These are phyloP conservation scores for Australoheros facetus DNA, from an alignment of 2,797 vertebrate genomes.

Conservation along the genomic window DNA sequence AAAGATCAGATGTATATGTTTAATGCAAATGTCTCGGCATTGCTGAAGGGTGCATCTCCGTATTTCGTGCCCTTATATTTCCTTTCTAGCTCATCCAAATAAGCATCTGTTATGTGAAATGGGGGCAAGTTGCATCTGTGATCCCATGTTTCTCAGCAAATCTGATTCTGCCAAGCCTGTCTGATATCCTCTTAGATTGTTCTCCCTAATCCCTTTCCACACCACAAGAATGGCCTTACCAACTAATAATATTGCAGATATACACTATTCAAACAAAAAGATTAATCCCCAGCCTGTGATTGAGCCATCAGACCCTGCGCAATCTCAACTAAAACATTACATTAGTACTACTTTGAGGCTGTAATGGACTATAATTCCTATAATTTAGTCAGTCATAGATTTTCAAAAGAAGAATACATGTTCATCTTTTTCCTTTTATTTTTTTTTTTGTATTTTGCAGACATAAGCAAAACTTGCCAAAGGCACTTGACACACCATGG, in stretches of 20 bases:
- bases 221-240: constrained; percentile 36
- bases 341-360: background rate
- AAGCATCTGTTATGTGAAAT: constrained; percentile 56
- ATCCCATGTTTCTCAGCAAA: constrained; percentile 57
- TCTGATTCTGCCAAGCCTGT: constrained; percentile 51
- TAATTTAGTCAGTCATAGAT: background rate
- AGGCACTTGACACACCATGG: constrained; percentile 33
- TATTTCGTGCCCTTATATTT: constrained; percentile 20
- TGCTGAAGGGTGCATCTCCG: constrained; percentile 7
- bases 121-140: constrained; percentile 58
- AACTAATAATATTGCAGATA: constrained; percentile 43
- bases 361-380: background rate
- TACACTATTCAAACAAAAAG: constrained; percentile 62
- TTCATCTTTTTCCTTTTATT: background rate
- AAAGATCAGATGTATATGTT: constrained; percentile 27
- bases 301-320: constrained; percentile 34
- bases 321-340: constrained; percentile 2
- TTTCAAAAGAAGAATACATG: background rate
- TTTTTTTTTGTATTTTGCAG: background rate
- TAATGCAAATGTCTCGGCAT: constrained; percentile 18
- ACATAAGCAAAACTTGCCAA: constrained; percentile 22
- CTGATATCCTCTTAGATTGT: constrained; percentile 58
- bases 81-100: constrained; percentile 32
- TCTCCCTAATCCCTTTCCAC: constrained; percentile 61
- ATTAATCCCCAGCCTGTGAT: constrained; percentile 33